Percentiles rank a stretch among this genome's conserved stretches.
Conservation (phyloP, 1,140 invertebrate species). For the Aphelenchoides avenae region DNA sequence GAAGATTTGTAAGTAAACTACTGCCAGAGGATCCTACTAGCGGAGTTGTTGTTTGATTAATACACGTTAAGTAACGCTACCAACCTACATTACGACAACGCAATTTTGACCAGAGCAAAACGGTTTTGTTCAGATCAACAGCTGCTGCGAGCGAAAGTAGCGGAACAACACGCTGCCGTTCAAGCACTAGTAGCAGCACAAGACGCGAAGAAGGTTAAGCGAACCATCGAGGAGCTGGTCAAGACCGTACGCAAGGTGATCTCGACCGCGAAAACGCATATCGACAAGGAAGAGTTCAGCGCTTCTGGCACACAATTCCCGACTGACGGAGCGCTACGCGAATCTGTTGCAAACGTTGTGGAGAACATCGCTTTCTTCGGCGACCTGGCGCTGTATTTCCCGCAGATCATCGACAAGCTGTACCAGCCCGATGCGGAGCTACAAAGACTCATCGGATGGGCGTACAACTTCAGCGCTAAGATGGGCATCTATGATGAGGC, state of each 20-base stretch:
- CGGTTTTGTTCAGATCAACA: slow-evolving; percentile 4
- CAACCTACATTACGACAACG: too few species aligned
- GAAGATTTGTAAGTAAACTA: too few species aligned
- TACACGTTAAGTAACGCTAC: too few species aligned
- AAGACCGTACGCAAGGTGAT: not conserved
- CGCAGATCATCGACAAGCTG: not conserved
- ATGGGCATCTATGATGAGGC: not conserved
- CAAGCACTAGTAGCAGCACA: not conserved
- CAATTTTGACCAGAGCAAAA: too few species aligned
- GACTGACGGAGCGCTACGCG: not conserved
- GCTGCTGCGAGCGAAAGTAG: not conserved
- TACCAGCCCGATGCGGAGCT: slow-evolving; percentile 4
- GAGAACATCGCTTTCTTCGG: slow-evolving; percentile 10
- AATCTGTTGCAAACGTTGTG: not conserved
- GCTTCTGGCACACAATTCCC: not conserved
- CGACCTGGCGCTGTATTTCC: slow-evolving; percentile 9
- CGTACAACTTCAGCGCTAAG: slow-evolving; percentile 2
- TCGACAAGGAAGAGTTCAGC: not conserved
- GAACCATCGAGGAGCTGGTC: not conserved
- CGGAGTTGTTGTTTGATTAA: too few species aligned
- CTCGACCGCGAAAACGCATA: not conserved
- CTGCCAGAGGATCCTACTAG: too few species aligned
- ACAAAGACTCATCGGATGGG: slow-evolving; percentile 8
- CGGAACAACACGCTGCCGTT: slow-evolving; percentile 2
- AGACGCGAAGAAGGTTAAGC: not conserved